Evolutionary conservation across 2,797 vertebrate genomes (phyloP).

Genomic region (Masticophis lateralis): DNA sequence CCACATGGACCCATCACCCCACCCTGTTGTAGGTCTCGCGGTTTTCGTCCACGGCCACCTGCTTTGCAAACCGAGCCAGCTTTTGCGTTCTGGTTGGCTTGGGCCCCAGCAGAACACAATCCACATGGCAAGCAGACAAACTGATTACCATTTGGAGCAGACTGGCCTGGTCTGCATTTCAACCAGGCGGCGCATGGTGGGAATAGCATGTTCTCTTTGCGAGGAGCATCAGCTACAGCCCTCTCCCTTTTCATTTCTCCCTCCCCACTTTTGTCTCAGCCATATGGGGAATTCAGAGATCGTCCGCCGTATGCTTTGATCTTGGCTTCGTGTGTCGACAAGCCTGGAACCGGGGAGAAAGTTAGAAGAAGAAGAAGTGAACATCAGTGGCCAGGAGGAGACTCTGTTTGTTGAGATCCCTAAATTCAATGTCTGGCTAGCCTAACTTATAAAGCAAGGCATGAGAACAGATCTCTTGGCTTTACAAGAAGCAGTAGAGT

Average conservation of each 20-base stretch:
- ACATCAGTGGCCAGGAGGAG: not conserved
- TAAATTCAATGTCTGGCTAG: not conserved
- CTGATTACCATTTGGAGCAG: not conserved
- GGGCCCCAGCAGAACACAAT: not conserved
- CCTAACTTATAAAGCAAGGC: not conserved
- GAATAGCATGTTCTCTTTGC: slow-evolving; percentile 7
- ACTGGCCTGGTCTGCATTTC: not conserved
- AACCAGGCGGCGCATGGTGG: not conserved
- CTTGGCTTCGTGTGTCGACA: too few species aligned
- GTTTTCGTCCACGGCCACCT: not conserved
- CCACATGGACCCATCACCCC: not conserved
- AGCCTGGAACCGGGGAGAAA: not conserved
- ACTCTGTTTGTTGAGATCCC: too few species aligned
- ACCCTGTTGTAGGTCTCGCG: not conserved
- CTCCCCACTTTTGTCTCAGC: not conserved
- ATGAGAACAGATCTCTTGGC: not conserved
- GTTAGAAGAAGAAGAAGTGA: not conserved
- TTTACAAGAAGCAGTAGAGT: not conserved
- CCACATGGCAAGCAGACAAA: slow-evolving; percentile 12
- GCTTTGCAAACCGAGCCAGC: not conserved
- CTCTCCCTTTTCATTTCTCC: not conserved
- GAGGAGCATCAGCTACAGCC: not conserved
- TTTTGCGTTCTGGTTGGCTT: not conserved
- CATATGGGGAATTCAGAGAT: not conserved
- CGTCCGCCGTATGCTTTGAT: too few species aligned